Percentiles rank a stretch among this genome's conserved stretches.
Evolutionary conservation across 2,888 invertebrate genomes (phyloP).

Genomic region (Craniophora ligustri): DNA sequence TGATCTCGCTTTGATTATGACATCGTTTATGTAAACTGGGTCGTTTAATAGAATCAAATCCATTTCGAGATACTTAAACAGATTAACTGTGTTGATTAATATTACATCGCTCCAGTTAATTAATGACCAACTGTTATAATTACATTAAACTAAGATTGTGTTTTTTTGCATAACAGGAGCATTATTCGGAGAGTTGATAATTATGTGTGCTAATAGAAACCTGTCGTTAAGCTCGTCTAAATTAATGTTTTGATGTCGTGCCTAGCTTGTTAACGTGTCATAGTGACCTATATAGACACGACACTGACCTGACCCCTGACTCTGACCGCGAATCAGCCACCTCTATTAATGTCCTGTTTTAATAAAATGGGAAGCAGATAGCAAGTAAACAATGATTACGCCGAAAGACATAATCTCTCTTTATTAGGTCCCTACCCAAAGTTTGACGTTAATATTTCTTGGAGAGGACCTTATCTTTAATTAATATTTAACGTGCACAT

Average conservation of each 20-base stretch:
- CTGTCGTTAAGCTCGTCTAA: constrained; percentile 51
- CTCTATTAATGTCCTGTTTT: constrained; percentile 34
- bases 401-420: background rate
- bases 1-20: background rate
- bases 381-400: constrained; percentile 11
- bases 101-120: constrained; percentile 16
- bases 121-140: constrained; percentile 20
- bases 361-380: constrained; percentile 13
- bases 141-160: too few species aligned
- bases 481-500: background rate
- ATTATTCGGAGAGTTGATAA: constrained; percentile 37
- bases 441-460: background rate
- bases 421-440: background rate
- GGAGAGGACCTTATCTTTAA: background rate
- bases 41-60: constrained; percentile 4
- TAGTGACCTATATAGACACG: constrained; percentile 55
- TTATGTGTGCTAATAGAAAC: constrained; percentile 57
- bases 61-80: background rate
- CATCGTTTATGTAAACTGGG: background rate
- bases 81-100: constrained; percentile 5
- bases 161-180: constrained; percentile 11
- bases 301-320: constrained; percentile 28
- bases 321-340: constrained; percentile 29
- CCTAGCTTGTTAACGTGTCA: constrained; percentile 35
- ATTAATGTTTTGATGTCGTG: constrained; percentile 49